Evolutionary conservation across 2,797 vertebrate species (phyloP).

Genomic region (Pteropus rufus): DNA sequence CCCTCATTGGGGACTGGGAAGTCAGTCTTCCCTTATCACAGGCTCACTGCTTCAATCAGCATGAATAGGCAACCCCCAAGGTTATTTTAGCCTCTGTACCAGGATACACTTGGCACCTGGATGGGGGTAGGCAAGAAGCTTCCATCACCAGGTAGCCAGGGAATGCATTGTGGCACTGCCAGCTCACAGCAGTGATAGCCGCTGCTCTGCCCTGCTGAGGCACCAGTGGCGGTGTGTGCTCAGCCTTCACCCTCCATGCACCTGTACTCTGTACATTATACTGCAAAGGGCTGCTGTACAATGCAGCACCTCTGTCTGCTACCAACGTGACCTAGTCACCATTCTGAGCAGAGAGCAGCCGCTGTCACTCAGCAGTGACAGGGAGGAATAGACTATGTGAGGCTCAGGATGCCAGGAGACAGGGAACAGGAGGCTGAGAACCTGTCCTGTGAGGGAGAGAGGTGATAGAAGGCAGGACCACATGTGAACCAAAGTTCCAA

Average conservation of each 20-base stretch:
- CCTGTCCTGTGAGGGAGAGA: neutral
- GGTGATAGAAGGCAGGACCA: neutral
- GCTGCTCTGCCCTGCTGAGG: neutral
- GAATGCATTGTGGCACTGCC: neutral
- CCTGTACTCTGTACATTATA: neutral
- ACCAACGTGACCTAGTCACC: neutral
- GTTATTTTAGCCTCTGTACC: rapidly evolving
- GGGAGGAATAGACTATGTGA: neutral
- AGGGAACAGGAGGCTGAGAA: neutral
- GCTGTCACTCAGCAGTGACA: neutral
- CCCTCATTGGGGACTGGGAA: too few relatives aligned
- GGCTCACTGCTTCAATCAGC: neutral
- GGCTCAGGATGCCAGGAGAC: neutral
- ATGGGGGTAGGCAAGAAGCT: neutral
- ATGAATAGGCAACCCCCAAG: rapidly evolving
- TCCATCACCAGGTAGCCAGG: neutral
- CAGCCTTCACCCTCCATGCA: neutral
- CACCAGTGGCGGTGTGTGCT: rapidly evolving
- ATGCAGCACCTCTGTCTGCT: neutral
- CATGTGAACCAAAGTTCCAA: neutral
- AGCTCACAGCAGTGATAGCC: too few relatives aligned
- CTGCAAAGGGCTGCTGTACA: rapidly evolving
- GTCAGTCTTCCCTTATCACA: neutral
- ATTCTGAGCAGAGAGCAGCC: neutral
- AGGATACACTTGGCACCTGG: neutral